Conservation (phyloP, 2,888 invertebrate genomes). For the Idaea biselata region DNA sequence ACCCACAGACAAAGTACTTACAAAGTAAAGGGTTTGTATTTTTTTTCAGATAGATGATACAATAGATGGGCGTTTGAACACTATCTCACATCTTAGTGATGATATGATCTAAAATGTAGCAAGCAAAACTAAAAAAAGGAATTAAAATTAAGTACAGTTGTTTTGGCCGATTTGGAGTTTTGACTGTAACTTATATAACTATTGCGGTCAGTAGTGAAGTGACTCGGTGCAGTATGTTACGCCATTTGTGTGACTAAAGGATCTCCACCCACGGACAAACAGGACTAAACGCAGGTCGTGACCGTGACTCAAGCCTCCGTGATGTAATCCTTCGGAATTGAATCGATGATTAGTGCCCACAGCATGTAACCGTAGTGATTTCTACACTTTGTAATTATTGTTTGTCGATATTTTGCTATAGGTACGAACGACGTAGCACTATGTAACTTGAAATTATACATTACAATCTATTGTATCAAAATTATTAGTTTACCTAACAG, state of each 20-base stretch:
- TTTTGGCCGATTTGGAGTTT: conserved; percentile 41
- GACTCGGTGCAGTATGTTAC: conserved; percentile 39
- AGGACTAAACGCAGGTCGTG: conserved; percentile 64
- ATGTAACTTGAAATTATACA: too few relatives aligned
- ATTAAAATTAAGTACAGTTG: too few relatives aligned
- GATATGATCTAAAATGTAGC: too few relatives aligned
- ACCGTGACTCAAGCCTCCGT: conserved; percentile 72
- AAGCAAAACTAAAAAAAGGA: too few relatives aligned
- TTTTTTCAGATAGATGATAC: too few relatives aligned
- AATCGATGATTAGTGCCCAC: conserved; percentile 61
- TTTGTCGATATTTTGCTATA: not conserved
- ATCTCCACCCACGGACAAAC: conserved; percentile 60
- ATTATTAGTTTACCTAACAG: too few relatives aligned
- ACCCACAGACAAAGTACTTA: too few relatives aligned
- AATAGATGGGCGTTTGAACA: too few relatives aligned
- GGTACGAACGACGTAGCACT: not conserved
- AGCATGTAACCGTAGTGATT: conserved; percentile 5
- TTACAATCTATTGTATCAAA: too few relatives aligned
- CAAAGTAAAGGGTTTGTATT: too few relatives aligned
- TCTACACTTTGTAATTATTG: not conserved
- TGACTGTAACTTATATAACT: conserved; percentile 29
- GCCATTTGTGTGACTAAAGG: conserved; percentile 66
- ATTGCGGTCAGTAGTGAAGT: conserved; percentile 62
- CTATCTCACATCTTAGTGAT: too few relatives aligned
- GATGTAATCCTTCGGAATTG: conserved; percentile 72